Base-by-base conservation (phyloP, 2,113 vertebrate genomes). In the Gasterosteus nipponicus region DNA sequence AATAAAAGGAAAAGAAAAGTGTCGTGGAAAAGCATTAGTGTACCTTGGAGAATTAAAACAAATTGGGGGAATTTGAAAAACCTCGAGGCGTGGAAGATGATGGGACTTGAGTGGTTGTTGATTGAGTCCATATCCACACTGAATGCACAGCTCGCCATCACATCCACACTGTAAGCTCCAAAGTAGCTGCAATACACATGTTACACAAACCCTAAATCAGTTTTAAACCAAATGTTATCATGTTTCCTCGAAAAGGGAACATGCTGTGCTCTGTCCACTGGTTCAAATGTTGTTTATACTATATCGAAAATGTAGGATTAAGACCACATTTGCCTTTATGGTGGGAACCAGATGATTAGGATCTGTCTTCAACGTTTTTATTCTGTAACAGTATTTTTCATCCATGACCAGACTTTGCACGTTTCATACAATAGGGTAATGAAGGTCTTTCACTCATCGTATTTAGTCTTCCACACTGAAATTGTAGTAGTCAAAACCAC, bases 121-220 rank as follows among this genome's bases (percentile, higher is more conserved):
- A 94, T 70, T 9, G 91, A 91, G 69, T 95, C 92, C 2, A 93
- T 18, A 68, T 95, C 89, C 80, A 96, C 86, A 38, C 91, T 87
- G 80, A 95, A 94, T 0, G 87, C 85, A 16, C 82, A 91, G 80
- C 94, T 95, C 68, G 86, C 42, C 29, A 94, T 87, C 56, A 94
- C 88, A 58, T 95, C 95, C 84, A 95, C 78, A 62, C 89, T 85
- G 80, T 91, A 93, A 0, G 80, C 12, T 29, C 84, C 91, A 62
- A 93, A 69, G 12, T 77, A 49, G 0, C 92, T 93, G 81, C 0
- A 44, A 85, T 5, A 78, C 58, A 84, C n/a, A 82, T 2, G 46
- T 22, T 15, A 15, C 9, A 53, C 4, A 0, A 10, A 38, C 53
- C 6, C 26, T 3, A n/a, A 18, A 46, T 18, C 2, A 63, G 6